phyloP scores from a whole-genome alignment of 1,140 invertebrate genomes.

The Saccostrea glomerata region DNA sequence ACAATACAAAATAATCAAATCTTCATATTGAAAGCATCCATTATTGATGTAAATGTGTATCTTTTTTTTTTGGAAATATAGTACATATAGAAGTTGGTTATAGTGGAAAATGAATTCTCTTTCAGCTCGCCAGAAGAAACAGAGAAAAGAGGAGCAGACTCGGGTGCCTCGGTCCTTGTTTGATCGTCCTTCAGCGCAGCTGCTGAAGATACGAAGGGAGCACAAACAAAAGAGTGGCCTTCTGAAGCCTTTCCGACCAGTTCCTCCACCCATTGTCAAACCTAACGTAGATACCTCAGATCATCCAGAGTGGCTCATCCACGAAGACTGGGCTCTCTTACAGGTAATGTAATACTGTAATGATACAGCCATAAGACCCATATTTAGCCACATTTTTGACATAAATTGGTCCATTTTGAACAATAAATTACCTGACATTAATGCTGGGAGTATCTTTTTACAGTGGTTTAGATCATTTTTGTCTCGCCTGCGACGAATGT shows the following conservation, averaged over 20 bases:
- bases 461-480: no score
- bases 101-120: not conserved
- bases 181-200: conserved; percentile 88
- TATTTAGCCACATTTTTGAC: no score
- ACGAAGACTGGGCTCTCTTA: conserved; percentile 92
- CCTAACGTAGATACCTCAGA: conserved; percentile 72
- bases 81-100: not conserved
- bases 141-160: conserved; percentile 86
- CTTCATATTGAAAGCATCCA: no score
- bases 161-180: conserved; percentile 91
- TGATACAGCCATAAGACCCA: no score
- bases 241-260: conserved; percentile 75
- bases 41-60: no score
- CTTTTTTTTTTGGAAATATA: no score
- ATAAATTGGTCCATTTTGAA: no score
- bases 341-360: conserved; percentile 77
- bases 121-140: conserved; percentile 80
- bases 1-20: no score
- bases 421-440: no score
- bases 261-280: conserved; percentile 79
- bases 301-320: conserved; percentile 91
- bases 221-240: conserved; percentile 84
- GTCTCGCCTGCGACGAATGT: no score
- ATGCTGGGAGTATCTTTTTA: no score
- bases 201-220: conserved; percentile 88